These are phyloP conservation scores for Aurelia sp. DNA, from an alignment of 30 jellyfish, hydroid and myxozoan species.

Conservation along the genomic window DNA sequence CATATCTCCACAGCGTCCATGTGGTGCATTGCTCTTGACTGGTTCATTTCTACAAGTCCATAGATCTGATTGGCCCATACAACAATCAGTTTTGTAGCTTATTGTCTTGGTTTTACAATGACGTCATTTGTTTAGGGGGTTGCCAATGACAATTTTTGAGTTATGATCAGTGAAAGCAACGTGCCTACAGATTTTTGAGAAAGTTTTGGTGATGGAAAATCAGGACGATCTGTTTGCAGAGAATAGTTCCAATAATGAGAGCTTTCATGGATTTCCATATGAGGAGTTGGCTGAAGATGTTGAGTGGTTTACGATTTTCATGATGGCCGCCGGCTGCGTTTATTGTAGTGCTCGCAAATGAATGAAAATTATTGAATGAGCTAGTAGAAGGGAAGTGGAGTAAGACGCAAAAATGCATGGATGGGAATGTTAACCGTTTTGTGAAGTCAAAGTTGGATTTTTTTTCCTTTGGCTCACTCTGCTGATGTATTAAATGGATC, in stretches of 20 bases:
- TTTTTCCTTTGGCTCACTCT: too few species aligned
- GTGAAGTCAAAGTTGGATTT: not conserved
- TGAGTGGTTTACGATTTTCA: too few species aligned
- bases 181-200: not conserved
- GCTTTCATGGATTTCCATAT: too few species aligned
- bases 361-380: constrained; percentile 8
- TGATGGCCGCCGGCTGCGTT: too few species aligned
- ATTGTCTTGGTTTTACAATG: not conserved
- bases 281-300: too few species aligned
- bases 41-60: not conserved
- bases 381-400: constrained; percentile 26
- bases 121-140: not conserved
- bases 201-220: too few species aligned
- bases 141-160: not conserved
- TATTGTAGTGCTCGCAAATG: too few species aligned
- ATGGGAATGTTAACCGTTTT: constrained; percentile 7
- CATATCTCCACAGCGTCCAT: not conserved
- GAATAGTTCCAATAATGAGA: too few species aligned
- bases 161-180: constrained; percentile 2
- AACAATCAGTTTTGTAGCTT: not conserved
- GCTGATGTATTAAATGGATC: constrained; percentile 17
- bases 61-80: not conserved
- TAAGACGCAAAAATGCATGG: constrained; percentile 14
- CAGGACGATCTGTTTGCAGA: too few species aligned
- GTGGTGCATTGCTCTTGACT: not conserved